A percentile compares a stretch with the other conserved stretches of the same genome.
phyloP scores from a whole-genome alignment of 2,797 vertebrate genomes.

The Eidolon dupreanum region DNA sequence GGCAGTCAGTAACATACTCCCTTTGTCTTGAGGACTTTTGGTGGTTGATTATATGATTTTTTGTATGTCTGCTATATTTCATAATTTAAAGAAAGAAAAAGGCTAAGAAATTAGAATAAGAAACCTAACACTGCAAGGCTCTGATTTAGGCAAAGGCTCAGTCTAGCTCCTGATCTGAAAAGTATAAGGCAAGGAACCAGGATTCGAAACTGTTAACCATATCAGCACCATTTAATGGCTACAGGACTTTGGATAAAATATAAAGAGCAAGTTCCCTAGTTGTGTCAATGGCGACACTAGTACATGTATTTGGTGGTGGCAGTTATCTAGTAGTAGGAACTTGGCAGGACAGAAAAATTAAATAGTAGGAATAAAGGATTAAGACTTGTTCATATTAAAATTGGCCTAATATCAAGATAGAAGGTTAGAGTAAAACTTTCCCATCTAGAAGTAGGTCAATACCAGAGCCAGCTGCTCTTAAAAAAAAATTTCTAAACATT shows the following conservation, averaged over 20 bases:
- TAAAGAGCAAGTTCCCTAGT: neutral
- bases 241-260: neutral
- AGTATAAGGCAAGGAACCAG: neutral
- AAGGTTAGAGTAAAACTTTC: constrained; percentile 59
- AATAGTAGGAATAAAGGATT: neutral
- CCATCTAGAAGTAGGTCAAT: constrained; percentile 63
- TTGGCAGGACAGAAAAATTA: neutral
- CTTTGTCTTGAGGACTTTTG: neutral
- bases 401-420: neutral
- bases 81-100: constrained; percentile 21
- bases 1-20: neutral
- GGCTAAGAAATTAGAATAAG: neutral
- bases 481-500: neutral
- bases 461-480: constrained; percentile 50
- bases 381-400: constrained; percentile 35
- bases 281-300: neutral
- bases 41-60: neutral
- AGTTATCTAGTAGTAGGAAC: neutral
- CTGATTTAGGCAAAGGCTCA: constrained; percentile 5
- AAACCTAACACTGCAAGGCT: neutral
- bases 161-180: constrained; percentile 19
- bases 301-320: neutral
- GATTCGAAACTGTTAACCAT: neutral
- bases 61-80: neutral
- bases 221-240: neutral